Percentiles rank a stretch among this genome's conserved stretches.
Evolutionary conservation across 1,140 invertebrate genomes (phyloP).

Genomic region (Drosophila sproati): DNA sequence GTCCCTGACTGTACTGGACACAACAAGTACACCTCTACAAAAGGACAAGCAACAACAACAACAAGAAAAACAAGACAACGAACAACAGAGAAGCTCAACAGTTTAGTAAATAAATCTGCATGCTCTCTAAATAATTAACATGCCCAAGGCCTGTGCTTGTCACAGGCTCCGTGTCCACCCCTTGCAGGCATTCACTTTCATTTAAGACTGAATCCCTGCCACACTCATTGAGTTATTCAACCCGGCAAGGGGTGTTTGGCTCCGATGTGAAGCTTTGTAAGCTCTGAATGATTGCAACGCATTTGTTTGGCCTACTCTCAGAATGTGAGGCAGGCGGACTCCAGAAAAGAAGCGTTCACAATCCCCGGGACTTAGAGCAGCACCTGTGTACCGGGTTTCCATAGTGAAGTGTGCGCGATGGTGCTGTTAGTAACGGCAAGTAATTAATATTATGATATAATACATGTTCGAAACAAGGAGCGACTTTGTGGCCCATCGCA

Average conservation of each 20-base stretch:
- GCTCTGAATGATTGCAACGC: conserved; percentile 63
- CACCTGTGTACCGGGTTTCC: conserved; percentile 49
- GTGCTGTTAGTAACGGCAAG: conserved; percentile 60
- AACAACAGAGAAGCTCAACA: conserved; percentile 48
- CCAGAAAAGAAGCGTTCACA: neutral
- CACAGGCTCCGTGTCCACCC: conserved; percentile 8
- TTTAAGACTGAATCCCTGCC: conserved; percentile 45
- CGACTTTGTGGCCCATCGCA: conserved; percentile 15
- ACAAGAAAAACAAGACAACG: neutral
- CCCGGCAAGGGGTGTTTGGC: conserved; percentile 38
- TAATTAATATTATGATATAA: conserved; percentile 73
- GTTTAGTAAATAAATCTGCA: conserved; percentile 78
- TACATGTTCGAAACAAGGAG: conserved; percentile 28
- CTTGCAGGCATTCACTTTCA: conserved; percentile 57
- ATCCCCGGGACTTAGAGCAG: conserved; percentile 22
- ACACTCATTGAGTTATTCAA: conserved; percentile 76
- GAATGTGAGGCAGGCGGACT: no score
- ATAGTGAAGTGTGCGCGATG: no score
- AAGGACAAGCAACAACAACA: conserved; percentile 50
- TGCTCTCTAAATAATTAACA: conserved; percentile 83
- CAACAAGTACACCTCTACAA: conserved; percentile 44
- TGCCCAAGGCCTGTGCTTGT: conserved; percentile 42
- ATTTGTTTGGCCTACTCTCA: conserved; percentile 54
- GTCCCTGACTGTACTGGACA: neutral
- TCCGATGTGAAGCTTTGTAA: conserved; percentile 17